These are phyloP conservation scores for Mantis religiosa DNA, from an alignment of 2,888 invertebrate species.

Conservation along the genomic window DNA sequence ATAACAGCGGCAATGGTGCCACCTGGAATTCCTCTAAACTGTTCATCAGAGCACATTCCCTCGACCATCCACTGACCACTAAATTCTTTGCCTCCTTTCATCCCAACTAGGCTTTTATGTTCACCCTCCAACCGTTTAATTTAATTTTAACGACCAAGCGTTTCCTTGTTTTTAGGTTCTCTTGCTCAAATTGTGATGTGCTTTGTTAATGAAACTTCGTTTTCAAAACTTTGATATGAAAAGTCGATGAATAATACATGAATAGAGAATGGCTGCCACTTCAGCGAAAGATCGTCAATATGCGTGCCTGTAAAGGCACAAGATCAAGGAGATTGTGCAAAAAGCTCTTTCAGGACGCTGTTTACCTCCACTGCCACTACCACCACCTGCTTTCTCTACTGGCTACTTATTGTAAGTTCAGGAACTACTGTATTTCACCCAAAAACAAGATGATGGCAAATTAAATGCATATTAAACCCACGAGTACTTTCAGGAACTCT, in stretches of 20 bases:
- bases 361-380: too few relatives aligned
- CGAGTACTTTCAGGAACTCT: too few relatives aligned
- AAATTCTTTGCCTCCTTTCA: not conserved
- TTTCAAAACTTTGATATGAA: not conserved
- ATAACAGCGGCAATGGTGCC: not conserved
- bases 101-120: conserved; percentile 9
- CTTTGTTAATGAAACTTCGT: not conserved
- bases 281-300: not conserved
- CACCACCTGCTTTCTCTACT: too few relatives aligned
- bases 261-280: not conserved
- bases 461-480: too few relatives aligned
- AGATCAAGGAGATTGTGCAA: too few relatives aligned
- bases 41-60: not conserved
- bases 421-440: too few relatives aligned
- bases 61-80: not conserved
- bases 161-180: not conserved
- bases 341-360: too few relatives aligned
- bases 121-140: conserved; percentile 5
- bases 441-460: too few relatives aligned
- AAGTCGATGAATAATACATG: not conserved
- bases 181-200: not conserved
- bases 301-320: too few relatives aligned
- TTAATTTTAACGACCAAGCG: conserved; percentile 20
- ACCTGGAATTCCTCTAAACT: conserved; percentile 6
- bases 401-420: too few relatives aligned